phyloP scores from a whole-genome alignment of 2,797 vertebrate genomes.

The Erpetoichthys calabaricus region DNA sequence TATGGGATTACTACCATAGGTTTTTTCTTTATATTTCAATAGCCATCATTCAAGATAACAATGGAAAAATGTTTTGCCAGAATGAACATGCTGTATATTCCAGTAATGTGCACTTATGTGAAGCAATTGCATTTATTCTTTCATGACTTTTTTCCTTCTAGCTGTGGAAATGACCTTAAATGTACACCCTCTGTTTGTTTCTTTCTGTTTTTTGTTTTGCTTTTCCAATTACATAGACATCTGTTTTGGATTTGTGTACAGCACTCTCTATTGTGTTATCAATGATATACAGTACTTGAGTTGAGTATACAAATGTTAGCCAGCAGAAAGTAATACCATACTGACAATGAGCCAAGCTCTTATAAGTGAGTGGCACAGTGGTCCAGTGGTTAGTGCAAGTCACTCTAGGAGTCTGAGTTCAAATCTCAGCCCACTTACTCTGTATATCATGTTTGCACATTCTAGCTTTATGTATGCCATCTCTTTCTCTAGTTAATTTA shows the following conservation, averaged over 20 bases:
- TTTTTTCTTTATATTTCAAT: no score
- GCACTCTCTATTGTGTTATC: constrained; percentile 27
- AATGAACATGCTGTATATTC: constrained; percentile 16
- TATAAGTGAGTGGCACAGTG: background rate
- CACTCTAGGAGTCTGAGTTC: no score
- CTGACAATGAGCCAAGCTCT: constrained; percentile 27
- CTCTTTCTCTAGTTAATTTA: no score
- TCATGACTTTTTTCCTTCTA: constrained; percentile 6
- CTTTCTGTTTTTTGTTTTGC: constrained; percentile 23
- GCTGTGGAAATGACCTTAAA: constrained; percentile 20
- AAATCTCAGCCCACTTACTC: no score
- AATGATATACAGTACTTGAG: constrained; percentile 34
- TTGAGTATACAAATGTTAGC: constrained; percentile 20
- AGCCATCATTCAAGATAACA: background rate
- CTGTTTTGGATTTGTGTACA: constrained; percentile 33
- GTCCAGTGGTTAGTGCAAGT: no score
- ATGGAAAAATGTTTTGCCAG: constrained; percentile 12
- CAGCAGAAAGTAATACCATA: constrained; percentile 27
- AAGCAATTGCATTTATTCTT: constrained; percentile 17
- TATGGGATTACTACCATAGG: no score
- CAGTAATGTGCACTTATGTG: constrained; percentile 21
- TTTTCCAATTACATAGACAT: constrained; percentile 27
- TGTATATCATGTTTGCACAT: no score
- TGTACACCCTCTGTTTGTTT: constrained; percentile 23
- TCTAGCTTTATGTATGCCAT: no score